Evolutionary conservation across 2,113 vertebrate species (phyloP).

Genomic region (Butorides virescens): DNA sequence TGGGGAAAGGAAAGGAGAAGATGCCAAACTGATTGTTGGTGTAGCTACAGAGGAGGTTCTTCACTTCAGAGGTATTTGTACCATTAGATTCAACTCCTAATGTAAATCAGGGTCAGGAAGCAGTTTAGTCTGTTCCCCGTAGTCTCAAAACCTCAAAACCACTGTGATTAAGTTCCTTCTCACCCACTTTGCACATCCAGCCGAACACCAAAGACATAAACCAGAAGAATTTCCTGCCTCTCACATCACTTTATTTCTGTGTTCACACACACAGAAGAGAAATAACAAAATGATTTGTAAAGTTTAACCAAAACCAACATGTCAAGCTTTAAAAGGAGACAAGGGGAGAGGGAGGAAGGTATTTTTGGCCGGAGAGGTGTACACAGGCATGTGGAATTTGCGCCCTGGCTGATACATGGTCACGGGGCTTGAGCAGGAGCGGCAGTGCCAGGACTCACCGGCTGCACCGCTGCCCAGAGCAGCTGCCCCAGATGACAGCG

Average conservation of each 20-base stretch:
- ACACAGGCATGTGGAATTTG: fast-evolving
- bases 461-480: background rate
- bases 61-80: background rate
- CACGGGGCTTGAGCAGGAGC: background rate
- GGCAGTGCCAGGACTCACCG: fast-evolving
- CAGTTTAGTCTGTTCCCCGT: constrained; percentile 7
- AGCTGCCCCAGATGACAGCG: background rate
- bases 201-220: background rate
- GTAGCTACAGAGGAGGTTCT: background rate
- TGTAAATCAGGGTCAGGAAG: background rate
- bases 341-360: background rate
- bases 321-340: background rate
- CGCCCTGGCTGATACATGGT: background rate
- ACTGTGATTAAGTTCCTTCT: constrained; percentile 12
- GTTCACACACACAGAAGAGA: background rate
- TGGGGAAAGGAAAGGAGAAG: background rate
- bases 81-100: background rate
- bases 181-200: constrained; percentile 42
- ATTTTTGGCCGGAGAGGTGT: background rate
- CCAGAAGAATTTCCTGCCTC: constrained; percentile 38
- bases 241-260: background rate
- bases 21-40: background rate
- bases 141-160: constrained; percentile 47
- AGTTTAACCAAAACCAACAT: background rate
- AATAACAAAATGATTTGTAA: background rate